Evolutionary conservation across 1,140 invertebrate species (phyloP).

Genomic region (Drosophila aff.): DNA sequence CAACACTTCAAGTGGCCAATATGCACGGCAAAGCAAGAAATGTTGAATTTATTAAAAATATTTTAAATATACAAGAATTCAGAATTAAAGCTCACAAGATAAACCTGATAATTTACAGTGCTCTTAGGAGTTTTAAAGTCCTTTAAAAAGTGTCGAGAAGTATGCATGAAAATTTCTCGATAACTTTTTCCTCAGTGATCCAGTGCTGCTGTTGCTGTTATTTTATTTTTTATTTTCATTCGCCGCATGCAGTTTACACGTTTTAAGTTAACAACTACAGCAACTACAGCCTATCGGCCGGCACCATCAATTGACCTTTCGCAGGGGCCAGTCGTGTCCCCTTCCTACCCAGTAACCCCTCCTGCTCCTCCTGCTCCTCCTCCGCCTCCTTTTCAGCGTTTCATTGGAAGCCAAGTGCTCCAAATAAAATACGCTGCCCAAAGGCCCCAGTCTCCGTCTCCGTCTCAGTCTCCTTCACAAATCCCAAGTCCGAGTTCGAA

Average conservation of each 20-base stretch:
- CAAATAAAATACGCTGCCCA: constrained; percentile 69
- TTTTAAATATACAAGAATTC: no score
- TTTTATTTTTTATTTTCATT: neutral
- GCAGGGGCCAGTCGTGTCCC: constrained; percentile 70
- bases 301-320: constrained; percentile 82
- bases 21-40: neutral
- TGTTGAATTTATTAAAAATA: no score
- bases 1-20: constrained; percentile 49
- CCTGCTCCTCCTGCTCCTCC: neutral
- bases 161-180: neutral
- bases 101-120: neutral
- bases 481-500: constrained; percentile 16
- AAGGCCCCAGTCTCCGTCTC: constrained; percentile 11
- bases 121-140: neutral
- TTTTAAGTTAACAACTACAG: constrained; percentile 72
- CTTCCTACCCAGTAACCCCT: neutral
- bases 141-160: neutral
- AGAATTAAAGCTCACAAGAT: neutral
- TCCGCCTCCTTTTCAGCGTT: constrained; percentile 30
- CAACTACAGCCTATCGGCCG: constrained; percentile 70
- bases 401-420: constrained; percentile 71
- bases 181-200: neutral
- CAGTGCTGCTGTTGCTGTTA: constrained; percentile 6
- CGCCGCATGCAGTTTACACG: constrained; percentile 58
- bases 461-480: neutral